Conservation (phyloP, 2,888 invertebrate genomes). For the Ophion costatus region DNA sequence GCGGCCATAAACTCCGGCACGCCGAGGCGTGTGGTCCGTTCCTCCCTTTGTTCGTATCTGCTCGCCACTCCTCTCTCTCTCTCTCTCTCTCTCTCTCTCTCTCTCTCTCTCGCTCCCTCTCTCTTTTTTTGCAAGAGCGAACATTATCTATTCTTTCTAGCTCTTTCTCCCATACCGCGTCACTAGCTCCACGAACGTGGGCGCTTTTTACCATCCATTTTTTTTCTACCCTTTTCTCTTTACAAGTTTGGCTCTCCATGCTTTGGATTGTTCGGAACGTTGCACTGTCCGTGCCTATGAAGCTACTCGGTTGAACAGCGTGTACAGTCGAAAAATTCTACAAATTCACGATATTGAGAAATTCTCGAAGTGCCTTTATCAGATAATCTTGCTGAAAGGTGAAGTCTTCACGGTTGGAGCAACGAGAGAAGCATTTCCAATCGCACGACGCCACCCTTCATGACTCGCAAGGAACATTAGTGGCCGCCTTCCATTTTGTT, state of each 20-base stretch:
- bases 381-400: not conserved
- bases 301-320: not conserved
- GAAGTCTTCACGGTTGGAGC: too few species aligned
- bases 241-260: constrained; percentile 3
- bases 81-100: not conserved
- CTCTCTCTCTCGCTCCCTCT: not conserved
- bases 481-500: too few species aligned
- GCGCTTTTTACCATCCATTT: constrained; percentile 36
- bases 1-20: constrained; percentile 34
- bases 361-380: not conserved
- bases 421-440: too few species aligned
- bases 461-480: too few species aligned
- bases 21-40: constrained; percentile 24
- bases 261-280: constrained; percentile 13
- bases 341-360: not conserved
- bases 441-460: too few species aligned
- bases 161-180: constrained; percentile 48
- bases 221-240: constrained; percentile 17
- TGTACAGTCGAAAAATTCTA: not conserved
- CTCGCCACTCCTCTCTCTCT: not conserved
- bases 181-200: constrained; percentile 48
- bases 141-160: constrained; percentile 35
- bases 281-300: not conserved
- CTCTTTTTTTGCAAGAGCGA: not conserved
- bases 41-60: not conserved